phyloP scores from a whole-genome alignment of 2,113 vertebrate species.

The Sinocyclocheilus rhinocerous region DNA sequence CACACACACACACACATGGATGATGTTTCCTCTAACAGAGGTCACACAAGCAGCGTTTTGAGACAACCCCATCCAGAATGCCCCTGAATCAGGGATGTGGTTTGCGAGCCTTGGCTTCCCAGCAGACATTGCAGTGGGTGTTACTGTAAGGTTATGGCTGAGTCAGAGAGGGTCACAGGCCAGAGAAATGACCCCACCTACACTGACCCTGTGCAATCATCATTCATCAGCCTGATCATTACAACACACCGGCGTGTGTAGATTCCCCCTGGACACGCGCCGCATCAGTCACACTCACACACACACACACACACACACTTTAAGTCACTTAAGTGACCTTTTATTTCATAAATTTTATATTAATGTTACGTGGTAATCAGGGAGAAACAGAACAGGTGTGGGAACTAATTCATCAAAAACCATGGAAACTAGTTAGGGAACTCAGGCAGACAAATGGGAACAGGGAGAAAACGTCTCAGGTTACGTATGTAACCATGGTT shows the following conservation, averaged over 20 bases:
- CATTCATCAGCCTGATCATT: background rate
- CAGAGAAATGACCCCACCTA: constrained; percentile 9
- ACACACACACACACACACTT: too few relatives aligned
- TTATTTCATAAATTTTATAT: too few relatives aligned
- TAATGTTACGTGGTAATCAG: too few relatives aligned
- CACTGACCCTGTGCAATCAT: constrained; percentile 1
- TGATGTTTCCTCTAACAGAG: constrained; percentile 5
- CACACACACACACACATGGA: background rate
- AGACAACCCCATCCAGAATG: constrained; percentile 51
- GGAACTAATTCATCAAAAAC: too few relatives aligned
- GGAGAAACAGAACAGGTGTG: too few relatives aligned
- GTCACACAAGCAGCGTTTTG: background rate
- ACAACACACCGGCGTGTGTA: too few relatives aligned
- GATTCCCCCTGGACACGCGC: background rate
- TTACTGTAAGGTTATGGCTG: constrained; percentile 4
- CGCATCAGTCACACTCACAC: background rate
- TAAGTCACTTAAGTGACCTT: too few relatives aligned
- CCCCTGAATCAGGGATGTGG: constrained; percentile 34
- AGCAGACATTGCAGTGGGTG: background rate
- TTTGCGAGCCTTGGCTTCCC: constrained; percentile 32
- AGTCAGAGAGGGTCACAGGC: constrained; percentile 15
- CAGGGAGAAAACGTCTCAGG: too few relatives aligned
- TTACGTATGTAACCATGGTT: too few relatives aligned
- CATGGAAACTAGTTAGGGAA: too few relatives aligned
- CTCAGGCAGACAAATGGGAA: too few relatives aligned